Percentiles rank a stretch among this genome's conserved stretches.
phyloP scores from a whole-genome alignment of 30 jellyfish, hydroid and myxozoan species.

The Chrysaora quinquecirrha region DNA sequence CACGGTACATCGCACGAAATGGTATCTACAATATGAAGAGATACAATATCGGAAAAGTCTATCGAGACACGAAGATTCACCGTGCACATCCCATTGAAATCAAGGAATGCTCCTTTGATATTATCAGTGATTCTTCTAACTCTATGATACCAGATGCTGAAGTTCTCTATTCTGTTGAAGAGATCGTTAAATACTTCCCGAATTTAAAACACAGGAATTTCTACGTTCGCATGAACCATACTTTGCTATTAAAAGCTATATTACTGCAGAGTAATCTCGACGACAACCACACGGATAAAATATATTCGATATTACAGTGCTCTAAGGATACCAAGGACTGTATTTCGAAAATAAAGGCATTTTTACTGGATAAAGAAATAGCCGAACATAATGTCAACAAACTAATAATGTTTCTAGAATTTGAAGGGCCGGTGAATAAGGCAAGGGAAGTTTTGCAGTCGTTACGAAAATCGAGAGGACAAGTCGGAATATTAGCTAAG shows the following conservation, averaged over 20 bases:
- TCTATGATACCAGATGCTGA: conserved; percentile 85
- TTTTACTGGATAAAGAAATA: conserved; percentile 34
- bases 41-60: conserved; percentile 69
- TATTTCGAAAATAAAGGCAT: conserved; percentile 22
- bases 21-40: conserved; percentile 65
- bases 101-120: conserved; percentile 92
- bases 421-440: conserved; percentile 72
- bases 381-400: conserved; percentile 69
- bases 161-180: conserved; percentile 74
- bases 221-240: conserved; percentile 79
- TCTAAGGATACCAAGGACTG: conserved; percentile 48
- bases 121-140: conserved; percentile 57
- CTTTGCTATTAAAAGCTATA: conserved; percentile 74
- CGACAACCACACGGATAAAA: conserved; percentile 48
- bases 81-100: conserved; percentile 90
- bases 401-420: conserved; percentile 42
- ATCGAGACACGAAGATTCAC: conserved; percentile 61
- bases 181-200: conserved; percentile 69
- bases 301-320: conserved; percentile 49
- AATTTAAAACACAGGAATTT: conserved; percentile 47
- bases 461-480: conserved; percentile 71
- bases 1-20: conserved; percentile 84
- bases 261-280: conserved; percentile 54
- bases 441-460: conserved; percentile 79
- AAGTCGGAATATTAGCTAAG: conserved; percentile 64